A percentile compares a stretch with the other conserved stretches of the same genome.
Conservation (phyloP, 23 tunicate genomes). For the Pegea sp. region DNA sequence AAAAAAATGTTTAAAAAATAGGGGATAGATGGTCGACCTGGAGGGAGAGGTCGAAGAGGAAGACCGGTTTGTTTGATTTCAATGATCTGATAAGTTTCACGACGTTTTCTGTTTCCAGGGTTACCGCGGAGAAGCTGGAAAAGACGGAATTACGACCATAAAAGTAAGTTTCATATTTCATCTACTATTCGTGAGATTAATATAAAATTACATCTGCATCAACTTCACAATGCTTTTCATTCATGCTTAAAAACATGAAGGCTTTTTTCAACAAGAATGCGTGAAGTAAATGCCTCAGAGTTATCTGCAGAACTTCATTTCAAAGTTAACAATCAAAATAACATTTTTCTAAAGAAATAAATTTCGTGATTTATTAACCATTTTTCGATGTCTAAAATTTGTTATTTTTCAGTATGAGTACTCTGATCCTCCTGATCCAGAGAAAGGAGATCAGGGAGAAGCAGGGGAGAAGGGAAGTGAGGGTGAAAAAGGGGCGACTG, state of each 20-base stretch:
- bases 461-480: constrained; percentile 5
- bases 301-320: no score
- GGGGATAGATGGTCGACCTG: background rate
- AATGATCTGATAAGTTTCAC: background rate
- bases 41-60: background rate
- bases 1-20: no score
- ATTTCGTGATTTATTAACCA: background rate
- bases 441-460: background rate
- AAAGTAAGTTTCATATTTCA: background rate
- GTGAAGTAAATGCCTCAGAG: no score
- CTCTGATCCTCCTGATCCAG: background rate
- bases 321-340: no score
- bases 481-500: constrained; percentile 9
- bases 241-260: no score
- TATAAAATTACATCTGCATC: background rate
- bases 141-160: background rate
- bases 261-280: no score
- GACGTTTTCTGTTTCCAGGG: constrained; percentile 1
- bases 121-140: background rate
- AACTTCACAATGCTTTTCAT: no score
- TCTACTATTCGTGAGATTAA: background rate
- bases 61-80: background rate
- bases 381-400: no score
- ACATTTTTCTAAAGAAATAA: no score
- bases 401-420: background rate